Base-by-base conservation (phyloP, 2,113 vertebrate genomes). In the Aphelocoma coerulescens region DNA sequence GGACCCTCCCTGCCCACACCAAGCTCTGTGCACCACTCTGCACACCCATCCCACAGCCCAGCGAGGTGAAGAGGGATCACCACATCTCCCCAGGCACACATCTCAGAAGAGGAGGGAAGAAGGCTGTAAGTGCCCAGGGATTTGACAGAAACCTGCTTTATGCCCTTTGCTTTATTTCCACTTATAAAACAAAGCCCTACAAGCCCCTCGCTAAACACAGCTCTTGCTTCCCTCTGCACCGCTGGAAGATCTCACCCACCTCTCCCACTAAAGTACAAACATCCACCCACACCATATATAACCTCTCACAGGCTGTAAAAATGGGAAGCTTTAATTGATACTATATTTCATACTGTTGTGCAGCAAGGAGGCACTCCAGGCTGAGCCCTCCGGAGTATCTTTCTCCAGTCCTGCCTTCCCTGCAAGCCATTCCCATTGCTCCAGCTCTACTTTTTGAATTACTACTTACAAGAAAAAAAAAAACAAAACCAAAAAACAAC, bases 291-390 rank as follows among this genome's bases (percentile, higher is more conserved):
- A 65, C 84, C 73, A 2, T 95, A 91, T 69, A 96, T 92, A 97
- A 97, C 62, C 67, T 51, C 87, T 88, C 7, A 21, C 61, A 88
- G 84, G 81, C 88, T 59, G 83, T 85, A 94, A 96, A 97, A 96
- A 79, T 4, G 67, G 74, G 93, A 93, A 90, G 80, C 85, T 97
- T 96, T 95, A 97, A 98, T 97, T 96, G 96, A 95, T 83, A 63
- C 94, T 78, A 87, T 97, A 98, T 97, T 98, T 98, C 97, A 97
- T 63, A 59, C 37, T 57, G 91, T 59, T 66, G 83, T 79, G 82
- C 65, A 92, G 96, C 95, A 96, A 96, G 93, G 96, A 95, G 93
- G 3, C 59, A 48, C 85, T 89, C 88, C 67, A 89, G 80, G 69
- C 84, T 62, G 65, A 79, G 82, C 66, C 81, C 80, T 87, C 91